These are phyloP conservation scores for Turnix velox DNA, from an alignment of 2,113 vertebrate genomes.

Conservation along the genomic window DNA sequence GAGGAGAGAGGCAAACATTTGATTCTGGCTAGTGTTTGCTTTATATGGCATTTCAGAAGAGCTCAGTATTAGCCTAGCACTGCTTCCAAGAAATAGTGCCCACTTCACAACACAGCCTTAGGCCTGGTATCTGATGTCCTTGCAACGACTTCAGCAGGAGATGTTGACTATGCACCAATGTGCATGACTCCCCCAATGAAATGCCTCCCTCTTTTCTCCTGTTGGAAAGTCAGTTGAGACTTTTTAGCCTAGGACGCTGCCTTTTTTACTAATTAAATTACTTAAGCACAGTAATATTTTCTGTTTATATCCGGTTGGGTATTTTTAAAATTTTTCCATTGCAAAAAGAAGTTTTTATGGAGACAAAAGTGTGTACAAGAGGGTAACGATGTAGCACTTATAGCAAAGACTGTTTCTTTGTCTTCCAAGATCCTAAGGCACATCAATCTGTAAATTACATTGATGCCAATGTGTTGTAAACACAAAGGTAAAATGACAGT, in stretches of 20 bases:
- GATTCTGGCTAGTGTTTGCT: not conserved
- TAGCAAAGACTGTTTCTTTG: not conserved
- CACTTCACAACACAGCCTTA: not conserved
- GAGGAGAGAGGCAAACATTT: not conserved
- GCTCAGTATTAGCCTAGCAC: not conserved
- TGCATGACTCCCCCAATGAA: not conserved
- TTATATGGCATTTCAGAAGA: not conserved
- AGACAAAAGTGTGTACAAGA: not conserved
- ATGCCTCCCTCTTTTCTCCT: not conserved
- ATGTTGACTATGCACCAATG: not conserved
- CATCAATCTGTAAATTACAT: not conserved
- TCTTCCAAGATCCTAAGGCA: not conserved
- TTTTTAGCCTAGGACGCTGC: not conserved
- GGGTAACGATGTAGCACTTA: not conserved
- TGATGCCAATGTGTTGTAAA: not conserved
- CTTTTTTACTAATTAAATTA: not conserved
- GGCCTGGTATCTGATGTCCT: not conserved
- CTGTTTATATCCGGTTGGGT: not conserved
- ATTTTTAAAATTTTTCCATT: not conserved
- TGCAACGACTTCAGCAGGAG: not conserved
- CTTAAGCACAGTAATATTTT: not conserved
- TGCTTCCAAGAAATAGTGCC: not conserved
- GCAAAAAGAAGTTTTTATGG: not conserved
- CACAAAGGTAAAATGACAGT: not conserved
- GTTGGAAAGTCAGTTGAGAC: not conserved